phyloP scores from a whole-genome alignment of 2,888 invertebrate genomes.

The Apodemia mormo region DNA sequence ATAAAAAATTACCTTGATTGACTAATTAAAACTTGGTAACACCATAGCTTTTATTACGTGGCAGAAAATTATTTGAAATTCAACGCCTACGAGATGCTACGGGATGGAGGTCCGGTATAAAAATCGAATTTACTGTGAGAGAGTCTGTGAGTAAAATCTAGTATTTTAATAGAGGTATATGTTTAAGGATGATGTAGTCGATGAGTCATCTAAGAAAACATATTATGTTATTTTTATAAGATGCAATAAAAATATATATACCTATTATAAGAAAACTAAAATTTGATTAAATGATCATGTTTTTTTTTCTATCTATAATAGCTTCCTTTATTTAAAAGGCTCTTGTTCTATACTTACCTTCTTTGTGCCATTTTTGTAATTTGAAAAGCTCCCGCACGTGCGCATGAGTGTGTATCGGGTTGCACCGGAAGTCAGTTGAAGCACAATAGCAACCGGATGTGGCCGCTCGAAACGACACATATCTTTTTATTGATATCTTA shows the following conservation, averaged over 20 bases:
- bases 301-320: slow-evolving; percentile 18
- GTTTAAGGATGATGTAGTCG: no score
- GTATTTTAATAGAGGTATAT: no score
- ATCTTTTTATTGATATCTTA: slow-evolving; percentile 80
- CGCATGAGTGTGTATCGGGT: slow-evolving; percentile 81
- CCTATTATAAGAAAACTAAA: neutral
- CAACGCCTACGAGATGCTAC: no score
- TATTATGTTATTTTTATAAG: no score
- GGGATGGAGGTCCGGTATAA: no score
- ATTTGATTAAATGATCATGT: neutral
- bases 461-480: slow-evolving; percentile 79
- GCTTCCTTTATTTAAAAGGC: slow-evolving; percentile 26
- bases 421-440: slow-evolving; percentile 77
- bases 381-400: slow-evolving; percentile 80
- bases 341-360: slow-evolving; percentile 40
- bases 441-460: slow-evolving; percentile 79
- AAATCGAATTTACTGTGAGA: no score
- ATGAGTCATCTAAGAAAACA: no score
- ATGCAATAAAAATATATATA: no score
- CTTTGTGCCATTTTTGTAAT: slow-evolving; percentile 65
- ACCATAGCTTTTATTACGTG: no score
- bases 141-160: no score
- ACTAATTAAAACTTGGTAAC: no score
- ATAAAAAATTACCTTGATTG: neutral
- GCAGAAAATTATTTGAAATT: no score